phyloP scores from a whole-genome alignment of 2,113 vertebrate species.

The Chaetodon auriga region DNA sequence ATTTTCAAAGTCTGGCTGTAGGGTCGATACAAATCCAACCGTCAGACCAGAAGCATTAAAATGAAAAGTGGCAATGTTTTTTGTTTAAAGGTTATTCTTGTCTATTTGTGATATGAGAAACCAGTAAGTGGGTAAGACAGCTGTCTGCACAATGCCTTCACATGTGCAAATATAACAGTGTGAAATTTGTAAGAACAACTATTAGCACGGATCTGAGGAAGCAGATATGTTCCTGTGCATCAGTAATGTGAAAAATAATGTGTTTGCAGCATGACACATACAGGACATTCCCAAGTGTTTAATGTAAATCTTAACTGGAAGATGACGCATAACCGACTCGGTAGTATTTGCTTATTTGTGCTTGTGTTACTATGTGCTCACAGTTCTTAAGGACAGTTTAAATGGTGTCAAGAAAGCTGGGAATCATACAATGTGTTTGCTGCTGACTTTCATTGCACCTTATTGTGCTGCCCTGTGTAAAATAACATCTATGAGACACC shows the following conservation, averaged over 20 bases:
- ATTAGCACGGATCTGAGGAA: not conserved
- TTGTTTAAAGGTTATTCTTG: no score
- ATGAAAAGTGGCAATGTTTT: not conserved
- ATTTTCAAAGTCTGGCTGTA: conserved; percentile 34
- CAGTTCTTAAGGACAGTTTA: not conserved
- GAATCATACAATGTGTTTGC: not conserved
- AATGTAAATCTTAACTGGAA: not conserved
- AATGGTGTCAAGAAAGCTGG: not conserved
- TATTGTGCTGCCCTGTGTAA: not conserved
- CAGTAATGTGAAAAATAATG: not conserved
- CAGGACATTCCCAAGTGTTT: not conserved
- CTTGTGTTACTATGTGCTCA: not conserved
- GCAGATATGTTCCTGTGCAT: not conserved
- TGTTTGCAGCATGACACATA: not conserved
- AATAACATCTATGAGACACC: not conserved
- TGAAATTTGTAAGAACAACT: not conserved
- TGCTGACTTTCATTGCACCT: not conserved
- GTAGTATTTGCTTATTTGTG: not conserved
- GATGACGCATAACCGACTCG: not conserved
- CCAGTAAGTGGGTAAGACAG: not conserved
- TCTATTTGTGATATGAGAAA: not conserved
- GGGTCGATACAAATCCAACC: conserved; percentile 40
- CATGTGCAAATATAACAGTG: not conserved
- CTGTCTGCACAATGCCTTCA: not conserved
- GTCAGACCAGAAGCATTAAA: conserved; percentile 9